Conservation (phyloP, 2,888 invertebrate species). For the Trissoscelio sp. region DNA sequence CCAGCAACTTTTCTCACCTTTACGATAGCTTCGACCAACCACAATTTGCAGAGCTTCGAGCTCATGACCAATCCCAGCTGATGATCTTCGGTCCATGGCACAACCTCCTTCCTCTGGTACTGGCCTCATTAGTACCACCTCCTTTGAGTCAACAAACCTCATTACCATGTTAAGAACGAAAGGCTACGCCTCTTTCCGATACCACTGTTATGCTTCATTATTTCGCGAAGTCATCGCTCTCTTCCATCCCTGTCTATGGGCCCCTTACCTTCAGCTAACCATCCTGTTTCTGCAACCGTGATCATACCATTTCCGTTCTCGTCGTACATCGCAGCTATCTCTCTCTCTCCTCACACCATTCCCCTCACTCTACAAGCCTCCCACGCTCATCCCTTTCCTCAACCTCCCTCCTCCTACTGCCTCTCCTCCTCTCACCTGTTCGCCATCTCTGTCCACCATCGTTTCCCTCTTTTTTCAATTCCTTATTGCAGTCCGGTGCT, state of each 20-base stretch:
- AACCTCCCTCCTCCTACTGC: conserved; percentile 45
- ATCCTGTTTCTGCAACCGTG: not conserved
- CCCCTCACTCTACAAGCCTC: conserved; percentile 56
- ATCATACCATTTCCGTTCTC: not conserved
- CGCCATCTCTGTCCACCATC: conserved; percentile 21
- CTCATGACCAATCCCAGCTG: conserved; percentile 68
- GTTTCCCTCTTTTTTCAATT: conserved; percentile 64
- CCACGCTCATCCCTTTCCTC: conserved; percentile 64
- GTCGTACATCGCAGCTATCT: conserved; percentile 29
- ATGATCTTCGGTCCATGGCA: conserved; percentile 67
- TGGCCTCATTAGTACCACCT: conserved; percentile 70
- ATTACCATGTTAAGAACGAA: conserved; percentile 69
- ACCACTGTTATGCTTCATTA: conserved; percentile 70
- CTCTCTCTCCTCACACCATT: conserved; percentile 42
- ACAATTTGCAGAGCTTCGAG: conserved; percentile 63
- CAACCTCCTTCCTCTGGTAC: conserved; percentile 67
- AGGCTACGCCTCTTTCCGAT: conserved; percentile 70
- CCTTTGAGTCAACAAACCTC: conserved; percentile 66
- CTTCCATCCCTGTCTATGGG: conserved; percentile 34
- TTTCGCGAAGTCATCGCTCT: conserved; percentile 69
- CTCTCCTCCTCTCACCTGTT: conserved; percentile 58
- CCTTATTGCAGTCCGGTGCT: conserved; percentile 68
- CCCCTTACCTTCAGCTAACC: conserved; percentile 36
- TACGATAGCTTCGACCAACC: conserved; percentile 58
- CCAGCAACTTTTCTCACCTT: conserved; percentile 66